Base-by-base conservation (phyloP, 2,888 invertebrate genomes). In the Pyralis farinalis region DNA sequence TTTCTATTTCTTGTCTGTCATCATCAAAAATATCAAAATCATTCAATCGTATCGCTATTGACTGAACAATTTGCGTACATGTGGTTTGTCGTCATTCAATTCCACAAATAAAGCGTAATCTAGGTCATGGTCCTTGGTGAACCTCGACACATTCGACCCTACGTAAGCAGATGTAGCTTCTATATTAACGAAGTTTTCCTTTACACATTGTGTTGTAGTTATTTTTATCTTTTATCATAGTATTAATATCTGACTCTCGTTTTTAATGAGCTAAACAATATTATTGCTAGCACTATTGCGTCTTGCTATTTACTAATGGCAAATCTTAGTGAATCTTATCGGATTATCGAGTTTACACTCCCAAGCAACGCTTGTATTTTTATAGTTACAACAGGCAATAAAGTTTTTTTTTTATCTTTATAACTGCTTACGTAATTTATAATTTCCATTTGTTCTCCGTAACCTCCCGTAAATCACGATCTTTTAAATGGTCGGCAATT, bases 91-190 rank as follows among this genome's bases (percentile, higher is more conserved):
- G 61, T 63, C 63, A 65, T 66, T 70, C 60, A 67, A 63, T 55
- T 75, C 72, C 66, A 71, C 75, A 73, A 79, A 82, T 80, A 81
- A 60, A 67, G 65, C 70, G 55, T 56, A 53, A 84, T 75, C 67
- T 79, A 58, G 86, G 87, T 86, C 87, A 86, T 46, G 86, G 86
- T 71, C 73, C 64, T 52, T 49, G 47, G 57, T 67, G 70, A 74
- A 71, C 74, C 70, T 78, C 65, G 74, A 65, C 69, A 64, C 62
- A 60, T 70, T 48, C 27, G 29, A 37, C 43, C 42, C 37, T 35
- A 38, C 36, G 40, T 34, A 42, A 40, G 34, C 29, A 33, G 22
- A 32, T 38, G 38, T 32, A 27, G 7, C 33, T 7, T 31, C 12
- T 39, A 10, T 16, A 12, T 5, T 16, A 7, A 10, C 11, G 34